Evolutionary conservation across 2,797 vertebrate genomes (phyloP), one percentile per base, ranked within the genome.

Genomic region (Rhodeus uyekii): DNA sequence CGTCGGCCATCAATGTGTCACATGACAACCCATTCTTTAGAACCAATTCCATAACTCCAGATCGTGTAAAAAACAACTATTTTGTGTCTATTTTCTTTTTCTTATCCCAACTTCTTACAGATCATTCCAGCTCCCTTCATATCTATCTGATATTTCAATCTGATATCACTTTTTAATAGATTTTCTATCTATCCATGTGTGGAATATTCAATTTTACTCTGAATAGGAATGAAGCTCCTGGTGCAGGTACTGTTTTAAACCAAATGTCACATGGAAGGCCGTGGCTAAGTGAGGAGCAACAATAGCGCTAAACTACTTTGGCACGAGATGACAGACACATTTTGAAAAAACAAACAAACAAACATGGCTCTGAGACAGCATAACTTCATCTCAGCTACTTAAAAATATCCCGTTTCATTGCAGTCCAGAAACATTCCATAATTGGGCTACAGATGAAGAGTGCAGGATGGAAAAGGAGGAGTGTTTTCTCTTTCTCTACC

Each of bases 171-270:
- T 42, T 42, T 9, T 42, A 42, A 42, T 42, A 13, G 10, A 60
- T 36, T 38, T 29, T 32, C 39, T 63, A 5, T 64, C 16, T 48
- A 4, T 58, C 22, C 29, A 16, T 58, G 19, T n/a, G 6, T 4
- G 19, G 12, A 32, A 72, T 34, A 72, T 34, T 19, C 19, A 18
- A 5, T 18, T 12, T 53, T 14, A 73, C 32, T 76, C 29, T 42
- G 3, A 76, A 76, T 22, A 32, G 4, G 22, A 14, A 39, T 44
- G 9, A 73, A 36, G 69, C 39, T n/a, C 71, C 7, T 44, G 90
- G 60, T 68, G 89, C 90, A 94, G 92, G 93, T 93, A 94, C 93
- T 94, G 91, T 95, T 94, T 91, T 91, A 91, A 91, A 90, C 92
- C 90, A 91, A 89, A 90, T 87, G 86, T 89, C 90, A 90, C 85